phyloP scores from a whole-genome alignment of 2,113 vertebrate genomes.

The Phaethornis superciliosus region DNA sequence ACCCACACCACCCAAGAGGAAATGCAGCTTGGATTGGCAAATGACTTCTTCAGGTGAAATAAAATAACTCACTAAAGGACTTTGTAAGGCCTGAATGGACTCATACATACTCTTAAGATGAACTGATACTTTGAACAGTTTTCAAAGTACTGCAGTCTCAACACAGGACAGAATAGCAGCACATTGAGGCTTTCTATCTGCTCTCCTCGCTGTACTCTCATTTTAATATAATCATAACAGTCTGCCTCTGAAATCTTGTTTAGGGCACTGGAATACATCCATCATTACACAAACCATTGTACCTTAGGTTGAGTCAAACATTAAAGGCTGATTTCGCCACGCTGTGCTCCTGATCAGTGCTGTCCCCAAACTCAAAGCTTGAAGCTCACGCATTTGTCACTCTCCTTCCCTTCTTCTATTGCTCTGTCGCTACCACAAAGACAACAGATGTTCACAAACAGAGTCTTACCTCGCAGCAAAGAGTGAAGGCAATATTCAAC shows the following conservation, averaged over 20 bases:
- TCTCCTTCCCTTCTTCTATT: neutral
- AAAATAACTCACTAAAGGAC: neutral
- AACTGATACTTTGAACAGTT: neutral
- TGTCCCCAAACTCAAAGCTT: neutral
- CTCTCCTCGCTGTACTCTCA: neutral
- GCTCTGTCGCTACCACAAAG: neutral
- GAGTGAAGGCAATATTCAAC: neutral
- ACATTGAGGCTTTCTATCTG: neutral
- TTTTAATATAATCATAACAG: neutral
- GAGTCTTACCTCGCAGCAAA: neutral
- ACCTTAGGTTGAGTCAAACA: neutral
- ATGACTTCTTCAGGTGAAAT: neutral
- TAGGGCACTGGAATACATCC: neutral
- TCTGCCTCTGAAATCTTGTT: neutral
- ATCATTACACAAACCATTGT: neutral
- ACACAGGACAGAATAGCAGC: neutral
- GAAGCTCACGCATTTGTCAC: rapidly evolving
- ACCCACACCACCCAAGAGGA: neutral
- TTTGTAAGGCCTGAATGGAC: neutral
- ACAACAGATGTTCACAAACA: neutral
- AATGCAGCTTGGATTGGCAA: neutral
- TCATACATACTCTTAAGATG: neutral
- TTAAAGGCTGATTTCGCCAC: neutral
- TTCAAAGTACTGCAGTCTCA: neutral
- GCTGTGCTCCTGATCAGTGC: neutral